These are phyloP conservation scores for Ormyrus thymus DNA, from an alignment of 2,888 invertebrate species.

Conservation along the genomic window DNA sequence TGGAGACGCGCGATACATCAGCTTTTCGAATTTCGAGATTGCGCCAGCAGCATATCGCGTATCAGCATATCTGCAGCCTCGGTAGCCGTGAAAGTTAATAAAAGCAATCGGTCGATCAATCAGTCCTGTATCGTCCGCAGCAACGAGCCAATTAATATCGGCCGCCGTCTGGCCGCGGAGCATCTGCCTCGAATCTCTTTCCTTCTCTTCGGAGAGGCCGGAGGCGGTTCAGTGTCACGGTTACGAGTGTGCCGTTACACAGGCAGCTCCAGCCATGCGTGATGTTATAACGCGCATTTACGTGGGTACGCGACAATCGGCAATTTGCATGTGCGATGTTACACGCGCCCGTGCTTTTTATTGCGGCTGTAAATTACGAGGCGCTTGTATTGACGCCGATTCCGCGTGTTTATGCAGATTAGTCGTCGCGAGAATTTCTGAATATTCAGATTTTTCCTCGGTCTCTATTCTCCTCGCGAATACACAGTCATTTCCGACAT, in stretches of 20 bases:
- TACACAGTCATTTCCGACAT: no score
- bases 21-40: background rate
- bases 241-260: conserved; percentile 1
- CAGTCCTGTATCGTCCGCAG: conserved; percentile 35
- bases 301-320: conserved; percentile 13
- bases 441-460: background rate
- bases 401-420: background rate
- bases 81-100: conserved; percentile 48
- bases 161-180: conserved; percentile 4
- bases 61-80: background rate
- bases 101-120: conserved; percentile 46
- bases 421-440: background rate
- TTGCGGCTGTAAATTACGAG: background rate
- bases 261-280: background rate
- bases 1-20: background rate
- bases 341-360: background rate
- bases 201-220: background rate
- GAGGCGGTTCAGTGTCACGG: background rate
- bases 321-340: conserved; percentile 42
- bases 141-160: conserved; percentile 53
- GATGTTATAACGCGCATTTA: background rate
- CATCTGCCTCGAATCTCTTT: conserved; percentile 34
- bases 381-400: background rate
- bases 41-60: conserved; percentile 22
- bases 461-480: no score